A percentile compares a stretch with the other conserved stretches of the same genome.
Evolutionary conservation across 2,113 vertebrate genomes (phyloP).

Genomic region (Brachyhypopomus occidentalis): DNA sequence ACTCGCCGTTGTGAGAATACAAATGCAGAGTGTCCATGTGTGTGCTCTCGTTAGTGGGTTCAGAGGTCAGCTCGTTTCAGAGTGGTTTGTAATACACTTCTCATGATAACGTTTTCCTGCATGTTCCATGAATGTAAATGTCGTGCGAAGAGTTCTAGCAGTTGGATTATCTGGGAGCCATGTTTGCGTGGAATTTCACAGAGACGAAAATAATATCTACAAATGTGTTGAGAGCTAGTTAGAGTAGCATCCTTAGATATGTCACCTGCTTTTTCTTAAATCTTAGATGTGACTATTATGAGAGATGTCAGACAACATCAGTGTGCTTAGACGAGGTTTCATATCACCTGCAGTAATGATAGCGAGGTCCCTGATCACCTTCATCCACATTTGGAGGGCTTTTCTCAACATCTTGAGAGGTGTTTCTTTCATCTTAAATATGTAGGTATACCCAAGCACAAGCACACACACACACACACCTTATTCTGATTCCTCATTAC

Average conservation of each 20-base stretch:
- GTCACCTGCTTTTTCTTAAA: not conserved
- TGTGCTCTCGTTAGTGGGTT: not conserved
- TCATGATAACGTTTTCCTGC: not conserved
- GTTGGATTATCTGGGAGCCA: too few species aligned
- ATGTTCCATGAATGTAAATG: not conserved
- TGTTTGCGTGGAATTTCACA: not conserved
- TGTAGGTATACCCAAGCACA: not conserved
- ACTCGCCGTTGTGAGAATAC: not conserved
- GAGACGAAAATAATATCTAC: not conserved
- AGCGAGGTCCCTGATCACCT: conserved; percentile 34
- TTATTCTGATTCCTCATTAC: conserved; percentile 7
- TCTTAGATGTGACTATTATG: not conserved
- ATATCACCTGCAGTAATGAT: not conserved
- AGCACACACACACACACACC: not conserved
- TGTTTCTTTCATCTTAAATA: conserved; percentile 35
- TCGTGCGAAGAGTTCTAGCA: not conserved
- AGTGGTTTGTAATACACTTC: not conserved
- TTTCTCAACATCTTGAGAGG: conserved; percentile 46
- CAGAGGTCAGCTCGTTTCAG: not conserved
- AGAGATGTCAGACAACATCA: not conserved
- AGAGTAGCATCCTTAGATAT: not conserved
- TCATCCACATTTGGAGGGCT: conserved; percentile 36
- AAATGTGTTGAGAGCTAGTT: not conserved
- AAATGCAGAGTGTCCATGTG: not conserved
- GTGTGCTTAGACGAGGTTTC: conserved; percentile 3